These are phyloP conservation scores for Dipodomys ordii DNA, from an alignment of 2,113 vertebrate genomes.

Conservation along the genomic window DNA sequence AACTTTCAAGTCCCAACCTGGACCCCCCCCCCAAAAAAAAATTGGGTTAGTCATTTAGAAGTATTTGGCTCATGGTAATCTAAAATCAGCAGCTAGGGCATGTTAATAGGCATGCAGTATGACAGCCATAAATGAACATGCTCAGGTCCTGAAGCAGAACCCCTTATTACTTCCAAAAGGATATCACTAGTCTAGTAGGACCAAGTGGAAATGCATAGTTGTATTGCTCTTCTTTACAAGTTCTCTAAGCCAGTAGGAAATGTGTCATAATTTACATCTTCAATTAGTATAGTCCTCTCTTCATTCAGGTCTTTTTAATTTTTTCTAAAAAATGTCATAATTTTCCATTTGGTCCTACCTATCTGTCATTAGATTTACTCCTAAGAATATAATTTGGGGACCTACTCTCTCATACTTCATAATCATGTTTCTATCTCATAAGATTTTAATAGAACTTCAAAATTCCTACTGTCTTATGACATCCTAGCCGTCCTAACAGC, in stretches of 20 bases:
- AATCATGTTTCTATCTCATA: neutral
- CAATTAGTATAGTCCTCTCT: neutral
- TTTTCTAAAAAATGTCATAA: neutral
- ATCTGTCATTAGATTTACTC: neutral
- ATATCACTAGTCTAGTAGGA: neutral
- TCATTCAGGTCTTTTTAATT: neutral
- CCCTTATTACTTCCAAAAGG: neutral
- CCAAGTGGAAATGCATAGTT: neutral
- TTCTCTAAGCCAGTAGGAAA: neutral
- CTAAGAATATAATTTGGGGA: neutral
- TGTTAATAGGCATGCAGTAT: neutral
- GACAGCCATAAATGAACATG: neutral
- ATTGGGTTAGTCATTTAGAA: constrained; percentile 6
- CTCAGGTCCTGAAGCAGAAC: neutral
- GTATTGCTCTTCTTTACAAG: no score
- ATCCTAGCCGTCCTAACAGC: neutral
- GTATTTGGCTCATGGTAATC: constrained; percentile 71
- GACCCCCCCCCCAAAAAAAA: no score
- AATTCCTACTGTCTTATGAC: neutral
- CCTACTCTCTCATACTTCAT: neutral
- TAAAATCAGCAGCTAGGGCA: constrained; percentile 59
- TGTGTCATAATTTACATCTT: constrained; percentile 3
- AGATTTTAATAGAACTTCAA: neutral
- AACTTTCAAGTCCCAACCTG: no score
- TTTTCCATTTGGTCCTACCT: neutral